Percentiles rank a stretch among this genome's conserved stretches.
Conservation (phyloP, 2,797 vertebrate genomes). For the Macrochelys suwanniensis region DNA sequence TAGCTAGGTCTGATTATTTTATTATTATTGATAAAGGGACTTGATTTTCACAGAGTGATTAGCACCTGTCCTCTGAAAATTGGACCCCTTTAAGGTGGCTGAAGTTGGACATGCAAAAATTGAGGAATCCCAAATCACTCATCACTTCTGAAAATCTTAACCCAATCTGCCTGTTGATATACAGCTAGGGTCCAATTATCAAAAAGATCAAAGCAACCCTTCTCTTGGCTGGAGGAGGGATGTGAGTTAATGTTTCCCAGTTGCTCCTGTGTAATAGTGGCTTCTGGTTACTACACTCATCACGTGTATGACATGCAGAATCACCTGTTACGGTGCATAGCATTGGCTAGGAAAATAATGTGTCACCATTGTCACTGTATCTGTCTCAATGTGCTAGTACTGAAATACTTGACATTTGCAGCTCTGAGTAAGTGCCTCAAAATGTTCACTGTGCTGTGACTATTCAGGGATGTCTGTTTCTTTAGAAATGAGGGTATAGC, state of each 20-base stretch:
- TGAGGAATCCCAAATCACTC: not conserved
- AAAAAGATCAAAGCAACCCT: not conserved
- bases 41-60: not conserved
- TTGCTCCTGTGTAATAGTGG: not conserved
- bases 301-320: not conserved
- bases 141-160: fast-evolving
- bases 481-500: not conserved
- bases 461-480: not conserved
- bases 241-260: not conserved
- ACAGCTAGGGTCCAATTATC: fast-evolving
- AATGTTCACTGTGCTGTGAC: not conserved
- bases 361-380: not conserved
- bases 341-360: not conserved
- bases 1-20: not conserved
- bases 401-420: not conserved
- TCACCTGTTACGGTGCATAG: not conserved
- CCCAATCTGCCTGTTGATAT: not conserved
- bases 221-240: not conserved
- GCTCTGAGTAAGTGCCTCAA: not conserved
- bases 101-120: not conserved
- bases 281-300: not conserved
- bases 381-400: not conserved
- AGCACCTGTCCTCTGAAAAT: not conserved
- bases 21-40: not conserved
- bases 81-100: not conserved